Conservation (phyloP, 2,888 invertebrate genomes). For the Nemapogon koenigi region DNA sequence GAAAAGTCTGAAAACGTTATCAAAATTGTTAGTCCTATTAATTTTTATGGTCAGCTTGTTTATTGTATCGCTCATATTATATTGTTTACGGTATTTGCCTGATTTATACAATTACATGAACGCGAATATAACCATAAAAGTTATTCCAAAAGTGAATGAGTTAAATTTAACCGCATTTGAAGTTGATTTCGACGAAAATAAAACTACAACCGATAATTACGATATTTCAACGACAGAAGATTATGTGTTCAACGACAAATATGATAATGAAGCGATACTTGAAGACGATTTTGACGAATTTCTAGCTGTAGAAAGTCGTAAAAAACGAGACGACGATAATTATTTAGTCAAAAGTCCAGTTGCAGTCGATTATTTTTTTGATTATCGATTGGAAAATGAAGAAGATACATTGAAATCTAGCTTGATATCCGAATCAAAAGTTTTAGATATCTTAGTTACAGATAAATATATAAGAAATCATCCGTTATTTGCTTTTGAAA, state of each 20-base stretch:
- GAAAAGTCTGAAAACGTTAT: slow-evolving; percentile 24
- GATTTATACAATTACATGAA: slow-evolving; percentile 47
- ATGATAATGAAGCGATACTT: slow-evolving; percentile 20
- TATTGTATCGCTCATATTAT: slow-evolving; percentile 35
- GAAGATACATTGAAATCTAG: no score
- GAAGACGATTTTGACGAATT: slow-evolving; percentile 21
- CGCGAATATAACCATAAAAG: slow-evolving; percentile 47
- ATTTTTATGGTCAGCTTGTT: slow-evolving; percentile 39
- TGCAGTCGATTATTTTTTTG: slow-evolving; percentile 35
- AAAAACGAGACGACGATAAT: slow-evolving; percentile 19
- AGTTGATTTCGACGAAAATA: slow-evolving; percentile 17
- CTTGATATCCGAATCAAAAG: no score
- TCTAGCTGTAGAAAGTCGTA: slow-evolving; percentile 12
- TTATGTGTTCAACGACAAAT: background rate
- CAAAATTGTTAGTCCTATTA: slow-evolving; percentile 33
- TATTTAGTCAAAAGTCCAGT: slow-evolving; percentile 24
- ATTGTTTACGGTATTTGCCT: slow-evolving; percentile 45
- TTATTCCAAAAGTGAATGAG: slow-evolving; percentile 45
- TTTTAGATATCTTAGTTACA: no score
- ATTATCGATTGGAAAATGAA: slow-evolving; percentile 22
- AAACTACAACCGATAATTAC: slow-evolving; percentile 18
- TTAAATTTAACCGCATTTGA: slow-evolving; percentile 29
- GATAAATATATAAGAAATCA: no score
- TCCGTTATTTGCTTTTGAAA: background rate
- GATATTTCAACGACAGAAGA: slow-evolving; percentile 15